A percentile compares a stretch with the other conserved stretches of the same genome.
These are phyloP conservation scores for Chorisops tibialis DNA, from an alignment of 2,888 invertebrate species.

Conservation along the genomic window DNA sequence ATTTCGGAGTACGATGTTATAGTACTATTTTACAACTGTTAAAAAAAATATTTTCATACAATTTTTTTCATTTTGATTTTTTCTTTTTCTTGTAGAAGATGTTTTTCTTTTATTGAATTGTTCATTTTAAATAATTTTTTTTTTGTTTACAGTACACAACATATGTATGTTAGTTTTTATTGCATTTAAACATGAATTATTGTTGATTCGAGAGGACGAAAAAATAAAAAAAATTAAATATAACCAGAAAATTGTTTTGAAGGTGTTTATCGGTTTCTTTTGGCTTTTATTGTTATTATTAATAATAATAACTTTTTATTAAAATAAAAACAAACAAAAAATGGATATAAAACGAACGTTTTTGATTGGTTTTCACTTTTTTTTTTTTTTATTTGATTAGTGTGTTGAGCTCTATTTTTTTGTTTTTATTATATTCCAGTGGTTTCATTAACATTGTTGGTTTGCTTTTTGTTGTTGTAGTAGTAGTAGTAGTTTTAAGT, in stretches of 20 bases:
- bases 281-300: constrained; percentile 24
- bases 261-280: constrained; percentile 28
- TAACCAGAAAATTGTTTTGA: constrained; percentile 32
- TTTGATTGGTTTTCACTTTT: constrained; percentile 48
- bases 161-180: neutral
- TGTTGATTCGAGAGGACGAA: constrained; percentile 24
- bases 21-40: no score
- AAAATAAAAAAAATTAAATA: constrained; percentile 8
- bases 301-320: no score
- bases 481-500: no score
- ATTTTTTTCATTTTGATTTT: no score
- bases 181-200: neutral
- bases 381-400: neutral
- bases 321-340: constrained; percentile 24
- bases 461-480: no score
- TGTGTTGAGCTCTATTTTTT: neutral
- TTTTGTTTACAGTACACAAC: neutral
- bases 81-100: neutral
- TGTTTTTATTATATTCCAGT: no score
- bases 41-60: no score
- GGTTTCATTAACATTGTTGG: no score
- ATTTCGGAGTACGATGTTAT: no score
- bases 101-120: neutral
- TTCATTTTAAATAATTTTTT: neutral
- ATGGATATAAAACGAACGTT: constrained; percentile 45